Base-by-base conservation (phyloP, 2,888 invertebrate species). In the Flabesymbios commensalis region DNA sequence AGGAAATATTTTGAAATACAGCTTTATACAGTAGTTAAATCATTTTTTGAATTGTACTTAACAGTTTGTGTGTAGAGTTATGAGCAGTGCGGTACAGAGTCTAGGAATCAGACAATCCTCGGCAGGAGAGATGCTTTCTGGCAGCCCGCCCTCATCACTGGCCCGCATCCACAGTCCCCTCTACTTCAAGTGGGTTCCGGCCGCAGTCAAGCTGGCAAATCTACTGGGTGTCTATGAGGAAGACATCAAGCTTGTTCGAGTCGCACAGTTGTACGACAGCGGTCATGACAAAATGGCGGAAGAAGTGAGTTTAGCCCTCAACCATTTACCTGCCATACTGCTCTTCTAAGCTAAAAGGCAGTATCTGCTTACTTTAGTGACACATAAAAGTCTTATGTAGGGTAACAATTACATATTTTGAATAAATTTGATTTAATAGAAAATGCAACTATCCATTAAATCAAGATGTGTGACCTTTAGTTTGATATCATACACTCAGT, bases 211-310 rank as follows among this genome's bases (percentile, higher is more conserved):
- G 10, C 80, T 94, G 55, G 90, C 91, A 0, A 87, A 88, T 29
- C 86, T 89, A 56, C 94, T 94, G 92, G 87, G 88, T 66, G 83
- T 94, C 56, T 89, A 91, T 68, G 84, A 85, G 19, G 91, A 92
- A 74, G 86, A 87, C 49, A 84, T 95, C 43, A 87, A 89, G 68
- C 87, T 91, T 56, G 90, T 90, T 81, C 91, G 94, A 86, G 90
- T 91, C 63, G 86, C 85, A 74, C 86, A 86, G 75, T 84, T 88
- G 47, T 88, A 88, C 72, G 83, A 85, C 5, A 83, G 84, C 65
- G 88, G 87, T 39, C 85, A 86, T 69, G 88, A 88, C 79, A 83
- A 83, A 64, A 73, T 87, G 32, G 88, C 87, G 41, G 86, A 87
- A 76, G 88, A 88, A 83, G 88, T 88, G 71, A 74, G 29, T 36